Percentiles rank a stretch among this genome's conserved stretches.
Evolutionary conservation across 2,888 invertebrate species (phyloP).

Genomic region (Julus scandinavius): DNA sequence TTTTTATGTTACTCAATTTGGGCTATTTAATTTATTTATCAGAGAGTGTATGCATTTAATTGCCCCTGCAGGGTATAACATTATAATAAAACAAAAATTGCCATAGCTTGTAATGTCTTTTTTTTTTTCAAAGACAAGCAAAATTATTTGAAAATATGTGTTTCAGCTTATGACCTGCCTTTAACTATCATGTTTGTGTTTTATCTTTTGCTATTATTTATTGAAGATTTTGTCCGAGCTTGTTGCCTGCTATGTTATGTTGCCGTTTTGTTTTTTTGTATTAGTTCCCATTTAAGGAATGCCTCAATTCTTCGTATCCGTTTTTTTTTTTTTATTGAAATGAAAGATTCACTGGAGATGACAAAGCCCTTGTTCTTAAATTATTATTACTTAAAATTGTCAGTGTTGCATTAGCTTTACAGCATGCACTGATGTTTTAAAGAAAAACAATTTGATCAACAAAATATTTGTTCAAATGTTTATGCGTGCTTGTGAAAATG

Average conservation of each 20-base stretch:
- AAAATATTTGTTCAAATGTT: neutral
- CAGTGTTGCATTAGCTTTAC: neutral
- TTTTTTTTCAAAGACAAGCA: neutral
- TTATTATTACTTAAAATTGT: neutral
- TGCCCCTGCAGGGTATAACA: constrained; percentile 10
- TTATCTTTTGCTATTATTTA: constrained; percentile 44
- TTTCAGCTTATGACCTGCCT: neutral
- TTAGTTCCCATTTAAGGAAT: neutral
- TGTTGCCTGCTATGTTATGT: constrained; percentile 30
- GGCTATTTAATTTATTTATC: constrained; percentile 14
- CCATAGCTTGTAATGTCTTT: constrained; percentile 12
- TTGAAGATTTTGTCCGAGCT: neutral
- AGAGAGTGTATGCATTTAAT: constrained; percentile 11
- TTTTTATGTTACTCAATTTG: constrained; percentile 31
- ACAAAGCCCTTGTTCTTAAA: neutral
- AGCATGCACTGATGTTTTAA: neutral
- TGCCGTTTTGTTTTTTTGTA: neutral
- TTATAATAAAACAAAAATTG: constrained; percentile 20
- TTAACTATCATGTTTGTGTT: neutral
- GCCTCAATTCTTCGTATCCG: neutral
- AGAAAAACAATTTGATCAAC: neutral
- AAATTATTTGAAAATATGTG: neutral
- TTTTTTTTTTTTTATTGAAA: neutral
- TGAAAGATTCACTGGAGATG: constrained; percentile 41
- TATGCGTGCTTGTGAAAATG: neutral